These are phyloP conservation scores for Dermolepida albohirtum DNA, from an alignment of 2,888 invertebrate species.

Conservation along the genomic window DNA sequence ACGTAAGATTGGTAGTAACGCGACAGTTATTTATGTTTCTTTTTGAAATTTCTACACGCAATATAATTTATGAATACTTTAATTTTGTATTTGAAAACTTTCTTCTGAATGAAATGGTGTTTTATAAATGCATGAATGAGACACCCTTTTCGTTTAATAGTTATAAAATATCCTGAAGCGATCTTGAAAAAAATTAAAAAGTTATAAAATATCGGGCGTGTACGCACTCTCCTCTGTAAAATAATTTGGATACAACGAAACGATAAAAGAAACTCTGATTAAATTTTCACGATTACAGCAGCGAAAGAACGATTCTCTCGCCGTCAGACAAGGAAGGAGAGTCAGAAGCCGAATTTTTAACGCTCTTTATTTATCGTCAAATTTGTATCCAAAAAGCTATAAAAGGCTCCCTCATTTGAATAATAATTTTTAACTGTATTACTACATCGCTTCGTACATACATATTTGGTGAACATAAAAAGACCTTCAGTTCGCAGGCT, in stretches of 20 bases:
- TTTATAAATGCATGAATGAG: no score
- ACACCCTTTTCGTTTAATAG: constrained; percentile 6
- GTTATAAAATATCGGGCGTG: constrained; percentile 9
- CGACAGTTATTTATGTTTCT: no score
- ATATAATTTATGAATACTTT: not conserved
- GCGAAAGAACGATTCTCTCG: not conserved
- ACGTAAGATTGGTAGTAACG: no score
- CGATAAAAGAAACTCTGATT: constrained; percentile 30
- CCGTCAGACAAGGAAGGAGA: no score
- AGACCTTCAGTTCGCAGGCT: no score
- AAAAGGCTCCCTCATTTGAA: constrained; percentile 21
- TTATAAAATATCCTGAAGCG: constrained; percentile 7
- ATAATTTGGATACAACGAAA: constrained; percentile 5
- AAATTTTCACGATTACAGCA: constrained; percentile 26
- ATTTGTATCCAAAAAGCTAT: constrained; percentile 21
- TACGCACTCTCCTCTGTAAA: not conserved
- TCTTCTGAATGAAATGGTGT: no score
- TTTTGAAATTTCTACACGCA: no score
- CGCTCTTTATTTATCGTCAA: constrained; percentile 22
- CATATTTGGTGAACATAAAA: no score
- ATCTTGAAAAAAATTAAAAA: constrained; percentile 21
- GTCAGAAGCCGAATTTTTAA: no score
- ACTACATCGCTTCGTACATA: constrained; percentile 5
- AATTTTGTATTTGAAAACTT: no score
- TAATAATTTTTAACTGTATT: constrained; percentile 24